phyloP scores from a whole-genome alignment of 2,888 invertebrate species.

The Norana najaformis region DNA sequence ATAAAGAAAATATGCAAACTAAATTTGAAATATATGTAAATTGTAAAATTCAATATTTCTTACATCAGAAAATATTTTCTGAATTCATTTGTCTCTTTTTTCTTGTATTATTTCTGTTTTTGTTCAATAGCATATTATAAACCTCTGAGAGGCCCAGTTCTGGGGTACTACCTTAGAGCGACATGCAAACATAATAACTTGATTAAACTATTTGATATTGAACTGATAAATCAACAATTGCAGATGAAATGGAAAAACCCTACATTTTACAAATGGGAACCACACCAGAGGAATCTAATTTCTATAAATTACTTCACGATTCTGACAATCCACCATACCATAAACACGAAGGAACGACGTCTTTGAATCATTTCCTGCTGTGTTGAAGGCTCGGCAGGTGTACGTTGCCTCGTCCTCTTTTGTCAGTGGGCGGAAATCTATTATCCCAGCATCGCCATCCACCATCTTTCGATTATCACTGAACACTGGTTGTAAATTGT shows the following conservation, averaged over 20 bases:
- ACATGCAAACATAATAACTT: no score
- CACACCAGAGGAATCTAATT: neutral
- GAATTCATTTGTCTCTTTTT: neutral
- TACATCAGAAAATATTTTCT: neutral
- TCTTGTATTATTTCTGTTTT: no score
- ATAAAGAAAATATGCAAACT: neutral
- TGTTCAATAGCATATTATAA: no score
- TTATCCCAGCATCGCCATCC: conserved; percentile 39
- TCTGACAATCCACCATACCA: neutral
- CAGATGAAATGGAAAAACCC: neutral
- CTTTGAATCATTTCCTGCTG: conserved; percentile 36
- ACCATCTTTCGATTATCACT: conserved; percentile 37
- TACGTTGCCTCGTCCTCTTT: conserved; percentile 43
- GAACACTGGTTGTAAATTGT: conserved; percentile 27
- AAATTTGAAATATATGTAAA: neutral
- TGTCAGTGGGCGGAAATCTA: conserved; percentile 42
- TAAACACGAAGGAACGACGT: conserved; percentile 36
- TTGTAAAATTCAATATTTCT: neutral
- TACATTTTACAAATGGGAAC: neutral
- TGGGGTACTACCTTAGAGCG: no score
- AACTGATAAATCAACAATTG: neutral
- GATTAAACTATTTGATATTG: no score
- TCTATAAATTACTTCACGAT: neutral
- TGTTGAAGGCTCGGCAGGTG: conserved; percentile 42
- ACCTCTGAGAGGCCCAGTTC: no score